Base-by-base conservation (phyloP, 1,140 invertebrate species). In the Pteromalus puparum region DNA sequence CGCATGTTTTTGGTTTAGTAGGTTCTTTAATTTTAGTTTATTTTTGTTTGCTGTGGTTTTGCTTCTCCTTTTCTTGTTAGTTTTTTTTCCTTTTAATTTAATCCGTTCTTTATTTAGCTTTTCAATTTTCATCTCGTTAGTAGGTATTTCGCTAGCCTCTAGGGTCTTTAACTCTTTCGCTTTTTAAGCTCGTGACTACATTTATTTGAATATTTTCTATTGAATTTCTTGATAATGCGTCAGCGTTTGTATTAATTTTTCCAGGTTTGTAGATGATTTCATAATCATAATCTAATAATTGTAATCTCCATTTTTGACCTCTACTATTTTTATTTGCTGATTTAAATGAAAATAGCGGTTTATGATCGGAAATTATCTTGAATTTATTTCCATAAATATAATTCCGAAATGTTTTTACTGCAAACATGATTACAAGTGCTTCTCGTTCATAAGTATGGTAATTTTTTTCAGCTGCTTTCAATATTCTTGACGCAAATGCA, bases 381-480 rank as follows among this genome's bases (percentile, higher is more conserved):
- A 82, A 82, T 79, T 67, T 73, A 13, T 70, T 81, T 18, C 87
- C 82, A 74, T 82, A 85, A 18, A 87, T 26, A 34, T 87, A 87
- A 10, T 42, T 67, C n/a, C 0, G 6, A 48, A 85, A 87, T 65
- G 82, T 28, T 42, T 76, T 68, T 13, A 87, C 72, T 21, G 12
- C 73, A 72, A 70, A 79, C 13, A 85, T 28, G 24, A 94, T 88
- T 1, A 92, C 93, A 30, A 94, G 84, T 61, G 89, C 88, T 89
- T 93, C 92, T 72, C 88, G 67, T 83, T 94, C 93, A 61, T 88
- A 91, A 21, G 91, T 91, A 9, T 87, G 88, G 82, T 93, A 94
- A 42, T 87, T 53, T 53, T 53, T 53, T 5, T 53, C 48, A 1
- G 12, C 15, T 53, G 48, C 1, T 53, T 53, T 53, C 15, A 53